A percentile compares a stretch with the other conserved stretches of the same genome.
phyloP scores from a whole-genome alignment of 1,140 invertebrate genomes.

The Drosophila murphyi region DNA sequence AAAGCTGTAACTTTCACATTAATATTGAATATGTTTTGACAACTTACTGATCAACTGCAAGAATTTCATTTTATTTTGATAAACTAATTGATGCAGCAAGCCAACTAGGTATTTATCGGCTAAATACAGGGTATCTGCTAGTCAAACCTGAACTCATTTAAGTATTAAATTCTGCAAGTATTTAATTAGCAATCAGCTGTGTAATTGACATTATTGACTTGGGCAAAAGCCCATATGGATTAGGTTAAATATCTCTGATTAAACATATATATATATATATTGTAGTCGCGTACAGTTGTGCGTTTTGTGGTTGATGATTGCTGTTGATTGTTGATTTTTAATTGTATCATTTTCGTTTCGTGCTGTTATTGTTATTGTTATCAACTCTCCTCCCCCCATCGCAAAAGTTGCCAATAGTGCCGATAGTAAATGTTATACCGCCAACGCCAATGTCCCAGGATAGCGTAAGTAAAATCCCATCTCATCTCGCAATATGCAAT shows the following conservation, averaged over 20 bases:
- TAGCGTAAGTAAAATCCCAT: conserved; percentile 72
- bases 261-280: too few relatives aligned
- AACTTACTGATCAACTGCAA: too few relatives aligned
- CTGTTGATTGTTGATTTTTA: conserved; percentile 57
- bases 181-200: neutral
- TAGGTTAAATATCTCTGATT: neutral
- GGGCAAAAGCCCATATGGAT: neutral
- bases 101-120: too few relatives aligned
- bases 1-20: too few relatives aligned
- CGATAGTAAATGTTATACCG: conserved; percentile 77
- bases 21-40: too few relatives aligned
- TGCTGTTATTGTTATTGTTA: conserved; percentile 48
- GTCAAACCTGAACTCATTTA: too few relatives aligned
- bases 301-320: conserved; percentile 28
- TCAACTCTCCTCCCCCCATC: conserved; percentile 65
- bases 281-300: conserved; percentile 27
- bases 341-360: conserved; percentile 74
- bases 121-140: too few relatives aligned
- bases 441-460: conserved; percentile 78
- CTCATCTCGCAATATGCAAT: conserved; percentile 21
- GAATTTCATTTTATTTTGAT: too few relatives aligned
- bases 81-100: too few relatives aligned
- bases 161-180: too few relatives aligned
- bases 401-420: conserved; percentile 76
- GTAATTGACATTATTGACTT: conserved; percentile 15